Percentiles rank a stretch among this genome's conserved stretches.
Evolutionary conservation across 1,140 invertebrate genomes (phyloP).

Genomic region (Drosophila ananassae): DNA sequence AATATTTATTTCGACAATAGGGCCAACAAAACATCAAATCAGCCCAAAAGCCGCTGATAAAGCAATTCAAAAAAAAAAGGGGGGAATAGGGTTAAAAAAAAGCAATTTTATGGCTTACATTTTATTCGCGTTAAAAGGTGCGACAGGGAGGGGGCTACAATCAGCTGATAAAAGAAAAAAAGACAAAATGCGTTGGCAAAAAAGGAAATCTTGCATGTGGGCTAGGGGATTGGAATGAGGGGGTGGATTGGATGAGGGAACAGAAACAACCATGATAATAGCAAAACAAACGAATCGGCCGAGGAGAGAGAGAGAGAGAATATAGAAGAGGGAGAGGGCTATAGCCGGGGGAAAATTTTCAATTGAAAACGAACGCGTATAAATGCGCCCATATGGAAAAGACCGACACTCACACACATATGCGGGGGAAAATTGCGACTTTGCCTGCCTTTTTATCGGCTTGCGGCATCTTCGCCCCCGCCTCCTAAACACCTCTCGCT

Average conservation of each 20-base stretch:
- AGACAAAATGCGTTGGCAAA: constrained; percentile 31
- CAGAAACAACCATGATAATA: constrained; percentile 62
- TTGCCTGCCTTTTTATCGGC: constrained; percentile 58
- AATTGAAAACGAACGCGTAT: constrained; percentile 78
- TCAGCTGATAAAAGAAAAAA: constrained; percentile 64
- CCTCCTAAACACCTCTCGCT: not conserved
- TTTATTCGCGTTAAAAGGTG: constrained; percentile 36
- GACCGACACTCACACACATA: constrained; percentile 29
- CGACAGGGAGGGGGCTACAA: constrained; percentile 8
- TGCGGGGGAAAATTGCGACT: constrained; percentile 55
- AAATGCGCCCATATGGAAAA: constrained; percentile 79
- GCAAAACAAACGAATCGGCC: constrained; percentile 58
- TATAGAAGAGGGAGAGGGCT: constrained; percentile 15
- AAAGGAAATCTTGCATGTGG: constrained; percentile 36
- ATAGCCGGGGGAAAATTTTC: constrained; percentile 55
- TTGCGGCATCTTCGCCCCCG: constrained; percentile 42
- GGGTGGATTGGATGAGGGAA: constrained; percentile 1
- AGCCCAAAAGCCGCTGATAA: not conserved
- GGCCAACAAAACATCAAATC: not conserved
- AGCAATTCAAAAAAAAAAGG: constrained; percentile 10
- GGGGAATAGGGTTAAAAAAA: constrained; percentile 38
- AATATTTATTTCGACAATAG: not conserved
- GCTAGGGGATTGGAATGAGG: constrained; percentile 11
- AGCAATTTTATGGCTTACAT: constrained; percentile 59
- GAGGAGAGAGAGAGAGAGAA: constrained; percentile 23